Evolutionary conservation across 2,888 invertebrate species (phyloP).

Genomic region (Lacanobia oleracea): DNA sequence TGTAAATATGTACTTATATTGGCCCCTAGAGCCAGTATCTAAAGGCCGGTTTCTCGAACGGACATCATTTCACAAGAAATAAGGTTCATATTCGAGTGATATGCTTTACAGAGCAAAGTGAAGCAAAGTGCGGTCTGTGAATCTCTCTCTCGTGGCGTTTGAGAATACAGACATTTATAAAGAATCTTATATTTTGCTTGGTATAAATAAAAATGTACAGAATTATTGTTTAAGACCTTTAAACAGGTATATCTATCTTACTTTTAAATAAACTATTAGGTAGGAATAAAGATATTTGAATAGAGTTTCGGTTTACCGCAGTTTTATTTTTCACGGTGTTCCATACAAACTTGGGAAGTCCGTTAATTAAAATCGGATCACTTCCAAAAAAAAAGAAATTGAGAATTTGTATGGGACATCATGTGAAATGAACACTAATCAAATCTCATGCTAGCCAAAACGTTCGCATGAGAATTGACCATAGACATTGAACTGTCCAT

Average conservation of each 20-base stretch:
- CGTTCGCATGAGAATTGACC: background rate
- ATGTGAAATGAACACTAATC: too few relatives aligned
- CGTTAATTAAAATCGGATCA: too few relatives aligned
- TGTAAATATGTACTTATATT: slow-evolving; percentile 44
- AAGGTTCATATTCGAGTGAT: too few relatives aligned
- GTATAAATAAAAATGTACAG: background rate
- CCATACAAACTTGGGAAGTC: too few relatives aligned
- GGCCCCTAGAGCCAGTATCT: slow-evolving; percentile 10
- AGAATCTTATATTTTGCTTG: background rate
- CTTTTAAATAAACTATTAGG: background rate
- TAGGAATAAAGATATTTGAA: background rate
- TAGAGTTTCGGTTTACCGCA: background rate
- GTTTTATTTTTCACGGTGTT: background rate
- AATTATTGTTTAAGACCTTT: background rate
- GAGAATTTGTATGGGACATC: too few relatives aligned
- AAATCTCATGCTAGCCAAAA: too few relatives aligned
- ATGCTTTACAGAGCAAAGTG: too few relatives aligned
- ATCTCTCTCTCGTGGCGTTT: background rate
- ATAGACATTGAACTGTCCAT: slow-evolving; percentile 1
- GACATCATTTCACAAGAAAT: too few relatives aligned
- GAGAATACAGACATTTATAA: background rate
- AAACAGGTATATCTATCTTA: background rate
- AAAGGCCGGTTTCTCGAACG: background rate
- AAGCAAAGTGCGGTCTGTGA: too few relatives aligned
- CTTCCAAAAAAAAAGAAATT: too few relatives aligned